phyloP scores from a whole-genome alignment of 2,113 vertebrate genomes.

The Apodemus sylvaticus region DNA sequence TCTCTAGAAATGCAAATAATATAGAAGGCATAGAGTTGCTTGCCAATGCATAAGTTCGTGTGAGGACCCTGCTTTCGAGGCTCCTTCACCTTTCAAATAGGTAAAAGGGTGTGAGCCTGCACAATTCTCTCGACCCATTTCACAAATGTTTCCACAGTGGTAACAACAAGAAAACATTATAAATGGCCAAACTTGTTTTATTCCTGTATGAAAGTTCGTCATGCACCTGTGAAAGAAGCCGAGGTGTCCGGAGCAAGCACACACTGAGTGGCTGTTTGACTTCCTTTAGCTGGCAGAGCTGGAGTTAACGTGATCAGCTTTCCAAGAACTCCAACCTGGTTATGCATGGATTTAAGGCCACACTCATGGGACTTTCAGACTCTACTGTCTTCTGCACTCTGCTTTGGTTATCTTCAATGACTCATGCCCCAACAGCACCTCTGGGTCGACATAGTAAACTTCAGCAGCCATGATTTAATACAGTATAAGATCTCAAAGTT shows the following conservation, averaged over 20 bases:
- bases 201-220: not conserved
- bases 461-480: not conserved
- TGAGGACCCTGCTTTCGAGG: not conserved
- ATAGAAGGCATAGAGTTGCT: not conserved
- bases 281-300: not conserved
- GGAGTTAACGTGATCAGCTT: not conserved
- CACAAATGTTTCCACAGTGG: not conserved
- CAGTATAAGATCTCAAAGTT: not conserved
- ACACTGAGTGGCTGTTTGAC: too few relatives aligned
- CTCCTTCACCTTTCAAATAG: not conserved
- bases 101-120: not conserved
- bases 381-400: not conserved
- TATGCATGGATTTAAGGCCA: not conserved
- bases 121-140: not conserved
- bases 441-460: not conserved
- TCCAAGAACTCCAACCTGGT: not conserved
- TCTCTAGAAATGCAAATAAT: not conserved
- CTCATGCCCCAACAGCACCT: not conserved
- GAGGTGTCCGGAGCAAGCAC: not conserved
- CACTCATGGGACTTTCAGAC: not conserved
- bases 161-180: not conserved
- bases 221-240: not conserved
- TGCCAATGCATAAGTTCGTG: not conserved
- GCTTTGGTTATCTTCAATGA: not conserved
- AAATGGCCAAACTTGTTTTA: slow-evolving; percentile 5